Evolutionary conservation across 2,888 invertebrate genomes (phyloP), one percentile per base, ranked within the genome.

Genomic region (Acleris laterana): DNA sequence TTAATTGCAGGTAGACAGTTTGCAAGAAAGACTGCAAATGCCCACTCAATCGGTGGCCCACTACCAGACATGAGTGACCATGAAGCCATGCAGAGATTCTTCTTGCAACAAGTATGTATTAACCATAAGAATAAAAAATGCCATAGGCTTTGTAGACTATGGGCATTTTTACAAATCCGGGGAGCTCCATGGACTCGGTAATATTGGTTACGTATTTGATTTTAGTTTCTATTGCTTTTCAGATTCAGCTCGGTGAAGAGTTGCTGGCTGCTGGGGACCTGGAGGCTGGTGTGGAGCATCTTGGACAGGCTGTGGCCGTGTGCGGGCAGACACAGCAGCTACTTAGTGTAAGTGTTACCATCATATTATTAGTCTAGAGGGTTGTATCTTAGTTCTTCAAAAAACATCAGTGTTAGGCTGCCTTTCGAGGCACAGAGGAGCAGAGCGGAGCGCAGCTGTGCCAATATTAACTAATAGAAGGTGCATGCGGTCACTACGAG

Each of bases 241-340:
- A 97, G 95, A 97, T 99, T 72, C 98, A 99, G 88, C 91, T 98
- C 59, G 99, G 99, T 51, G 99, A 99, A 88, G 97, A 98, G 81
- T 87, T 98, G 70, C 92, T 99, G 75, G 96, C 96, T 16, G 95
- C 95, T n/a, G 98, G 98, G 16, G 96, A 98, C 79, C 87, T 97
- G 69, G 97, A 98, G 72, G 96, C 95, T 53, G 99, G 98, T 46
- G 97, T 99, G 59, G 98, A 99, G 85, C 99, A 99, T 93, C 95
- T 99, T 74, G 97, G 98, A 51, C 98, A 98, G 88, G 99, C 99
- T 9, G 97, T 99, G n/a, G 97, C 98, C 4, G 97, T 99, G 28
- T 99, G 99, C 84, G 99, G 98, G 13, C 98, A 99, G 85, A 97
- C 98, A 0, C 96, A 96, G 78, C 97, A 98, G 84, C 93, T 99